phyloP scores from a whole-genome alignment of 2,113 vertebrate species.

The Anolis carolinensis region DNA sequence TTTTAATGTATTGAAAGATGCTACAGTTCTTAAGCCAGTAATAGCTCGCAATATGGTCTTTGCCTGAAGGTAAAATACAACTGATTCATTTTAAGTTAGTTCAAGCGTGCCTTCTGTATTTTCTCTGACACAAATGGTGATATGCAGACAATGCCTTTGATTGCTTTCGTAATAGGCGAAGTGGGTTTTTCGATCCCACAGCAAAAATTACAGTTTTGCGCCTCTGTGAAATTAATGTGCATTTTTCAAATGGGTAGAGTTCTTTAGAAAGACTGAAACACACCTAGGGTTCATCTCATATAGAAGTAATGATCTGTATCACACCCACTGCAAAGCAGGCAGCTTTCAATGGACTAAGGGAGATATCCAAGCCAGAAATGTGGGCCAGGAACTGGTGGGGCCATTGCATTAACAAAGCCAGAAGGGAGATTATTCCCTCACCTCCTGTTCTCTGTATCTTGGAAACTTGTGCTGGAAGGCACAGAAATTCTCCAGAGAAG shows the following conservation, averaged over 20 bases:
- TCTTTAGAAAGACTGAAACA: neutral
- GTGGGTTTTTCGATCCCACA: neutral
- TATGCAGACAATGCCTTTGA: neutral
- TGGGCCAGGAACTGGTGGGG: too few relatives aligned
- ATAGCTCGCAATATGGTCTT: slow-evolving; percentile 17
- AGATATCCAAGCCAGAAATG: neutral
- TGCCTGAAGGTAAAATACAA: slow-evolving; percentile 25
- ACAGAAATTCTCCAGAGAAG: too few relatives aligned
- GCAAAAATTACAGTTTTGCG: neutral
- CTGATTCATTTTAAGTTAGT: slow-evolving; percentile 45
- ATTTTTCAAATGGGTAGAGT: neutral
- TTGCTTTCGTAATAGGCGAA: neutral
- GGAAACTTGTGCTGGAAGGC: too few relatives aligned
- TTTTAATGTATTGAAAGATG: slow-evolving; percentile 51
- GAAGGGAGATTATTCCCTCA: too few relatives aligned
- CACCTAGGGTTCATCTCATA: neutral
- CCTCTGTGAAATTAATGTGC: neutral
- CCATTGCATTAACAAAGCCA: too few relatives aligned
- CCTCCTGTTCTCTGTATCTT: too few relatives aligned
- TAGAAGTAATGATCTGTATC: neutral
- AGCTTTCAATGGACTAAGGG: neutral
- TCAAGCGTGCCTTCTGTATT: slow-evolving; percentile 35
- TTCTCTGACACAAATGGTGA: neutral
- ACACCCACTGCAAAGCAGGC: neutral
- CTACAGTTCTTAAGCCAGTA: slow-evolving; percentile 29